Percentiles rank a stretch among this genome's conserved stretches.
Conservation (phyloP, 1,140 invertebrate genomes). For the Heterodera carotae region DNA sequence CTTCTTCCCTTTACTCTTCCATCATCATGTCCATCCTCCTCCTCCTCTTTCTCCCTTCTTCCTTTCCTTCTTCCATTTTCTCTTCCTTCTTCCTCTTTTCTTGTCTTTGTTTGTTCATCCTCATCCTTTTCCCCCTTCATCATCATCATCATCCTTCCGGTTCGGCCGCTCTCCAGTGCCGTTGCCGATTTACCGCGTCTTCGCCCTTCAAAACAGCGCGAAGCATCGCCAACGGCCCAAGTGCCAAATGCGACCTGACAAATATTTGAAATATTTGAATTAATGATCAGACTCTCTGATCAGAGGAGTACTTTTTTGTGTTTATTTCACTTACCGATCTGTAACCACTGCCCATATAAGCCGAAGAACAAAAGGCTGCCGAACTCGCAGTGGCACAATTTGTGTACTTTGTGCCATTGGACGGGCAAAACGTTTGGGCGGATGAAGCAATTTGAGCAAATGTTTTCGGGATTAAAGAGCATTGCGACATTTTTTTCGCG, state of each 20-base stretch:
- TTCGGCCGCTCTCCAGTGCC: slow-evolving; percentile 2
- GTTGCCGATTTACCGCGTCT: slow-evolving; percentile 3
- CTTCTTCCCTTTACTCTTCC: not conserved
- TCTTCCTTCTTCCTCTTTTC: not conserved
- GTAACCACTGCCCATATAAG: slow-evolving; percentile 1
- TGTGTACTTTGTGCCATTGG: not conserved
- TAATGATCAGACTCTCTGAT: not conserved
- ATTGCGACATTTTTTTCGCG: not conserved
- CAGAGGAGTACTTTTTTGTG: no score
- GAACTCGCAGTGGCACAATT: not conserved
- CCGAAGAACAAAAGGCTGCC: not conserved
- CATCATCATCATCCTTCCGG: not conserved
- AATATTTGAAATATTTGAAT: not conserved
- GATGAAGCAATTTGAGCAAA: not conserved
- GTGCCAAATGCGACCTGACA: slow-evolving; percentile 24
- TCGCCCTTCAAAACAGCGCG: slow-evolving; percentile 5
- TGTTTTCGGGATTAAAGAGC: not conserved
- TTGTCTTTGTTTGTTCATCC: not conserved
- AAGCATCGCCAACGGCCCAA: slow-evolving; percentile 29
- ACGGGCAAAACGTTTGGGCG: not conserved
- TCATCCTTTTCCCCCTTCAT: not conserved
- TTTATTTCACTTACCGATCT: slow-evolving; percentile 2
- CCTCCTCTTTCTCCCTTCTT: not conserved
- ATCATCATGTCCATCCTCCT: not conserved
- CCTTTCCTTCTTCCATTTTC: not conserved